phyloP scores from a whole-genome alignment of 2,888 invertebrate species.

The Cryptosula pallasiana region DNA sequence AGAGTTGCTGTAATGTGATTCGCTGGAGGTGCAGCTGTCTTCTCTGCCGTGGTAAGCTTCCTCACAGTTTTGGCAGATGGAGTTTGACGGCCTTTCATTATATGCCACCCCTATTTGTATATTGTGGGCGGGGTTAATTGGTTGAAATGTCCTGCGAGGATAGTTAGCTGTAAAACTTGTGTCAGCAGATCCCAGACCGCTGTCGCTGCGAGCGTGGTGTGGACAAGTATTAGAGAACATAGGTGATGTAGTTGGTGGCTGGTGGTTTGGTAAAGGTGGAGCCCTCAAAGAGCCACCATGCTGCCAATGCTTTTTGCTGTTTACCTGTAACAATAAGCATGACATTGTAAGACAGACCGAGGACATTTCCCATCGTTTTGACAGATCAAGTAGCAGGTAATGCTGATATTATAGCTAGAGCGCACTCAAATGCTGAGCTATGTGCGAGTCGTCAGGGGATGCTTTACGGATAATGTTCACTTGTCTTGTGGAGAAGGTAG shows the following conservation, averaged over 20 bases:
- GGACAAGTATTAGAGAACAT: not conserved
- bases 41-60: not conserved
- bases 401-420: no score
- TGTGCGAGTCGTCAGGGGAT: not conserved
- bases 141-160: constrained; percentile 19
- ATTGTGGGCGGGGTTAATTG: not conserved
- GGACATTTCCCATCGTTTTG: no score
- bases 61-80: not conserved
- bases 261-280: constrained; percentile 7
- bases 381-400: no score
- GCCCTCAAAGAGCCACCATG: constrained; percentile 15
- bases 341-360: no score
- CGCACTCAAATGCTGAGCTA: not conserved
- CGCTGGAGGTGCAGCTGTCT: not conserved
- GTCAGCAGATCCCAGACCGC: not conserved
- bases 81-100: not conserved
- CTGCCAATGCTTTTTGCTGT: constrained; percentile 19
- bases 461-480: not conserved
- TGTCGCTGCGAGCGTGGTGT: constrained; percentile 9
- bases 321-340: no score
- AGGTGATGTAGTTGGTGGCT: constrained; percentile 4
- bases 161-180: constrained; percentile 14
- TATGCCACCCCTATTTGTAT: constrained; percentile 17
- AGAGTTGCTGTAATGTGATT: constrained; percentile 11
- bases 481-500: not conserved